Conservation (phyloP, 2,797 vertebrate genomes). For the Pseudomugil tenellus region DNA sequence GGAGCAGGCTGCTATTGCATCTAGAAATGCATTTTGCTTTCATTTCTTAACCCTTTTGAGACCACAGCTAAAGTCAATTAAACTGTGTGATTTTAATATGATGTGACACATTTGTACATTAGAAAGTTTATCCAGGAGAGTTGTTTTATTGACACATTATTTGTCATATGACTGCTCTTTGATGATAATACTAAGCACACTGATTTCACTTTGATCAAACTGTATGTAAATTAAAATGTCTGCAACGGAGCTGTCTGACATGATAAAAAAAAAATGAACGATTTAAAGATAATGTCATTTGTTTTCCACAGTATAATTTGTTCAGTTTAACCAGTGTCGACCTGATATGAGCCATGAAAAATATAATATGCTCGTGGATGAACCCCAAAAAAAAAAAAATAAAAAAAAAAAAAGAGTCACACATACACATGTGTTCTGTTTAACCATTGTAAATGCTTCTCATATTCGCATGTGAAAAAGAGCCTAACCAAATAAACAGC, state of each 20-base stretch:
- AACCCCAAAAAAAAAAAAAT: too few species aligned
- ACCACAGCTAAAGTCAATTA: constrained; percentile 56
- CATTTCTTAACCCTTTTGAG: constrained; percentile 51
- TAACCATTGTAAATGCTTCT: constrained; percentile 25
- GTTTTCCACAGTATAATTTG: constrained; percentile 43
- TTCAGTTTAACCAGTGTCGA: constrained; percentile 43
- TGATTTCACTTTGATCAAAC: constrained; percentile 35
- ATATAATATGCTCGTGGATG: constrained; percentile 21
- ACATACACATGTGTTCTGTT: constrained; percentile 45
- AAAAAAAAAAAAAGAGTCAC: constrained; percentile 18
- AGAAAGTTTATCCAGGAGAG: constrained; percentile 13
- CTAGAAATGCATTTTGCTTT: constrained; percentile 42
- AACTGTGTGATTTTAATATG: constrained; percentile 51
- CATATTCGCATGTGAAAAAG: constrained; percentile 51
- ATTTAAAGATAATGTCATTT: constrained; percentile 36
- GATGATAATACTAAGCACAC: constrained; percentile 37
- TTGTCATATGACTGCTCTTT: constrained; percentile 45
- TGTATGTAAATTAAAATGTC: constrained; percentile 25
- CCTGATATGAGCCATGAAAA: constrained; percentile 43
- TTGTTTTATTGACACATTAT: constrained; percentile 42
- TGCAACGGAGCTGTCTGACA: constrained; percentile 31
- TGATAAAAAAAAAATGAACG: constrained; percentile 41
- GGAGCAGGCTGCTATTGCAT: constrained; percentile 59
- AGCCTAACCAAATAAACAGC: constrained; percentile 63
- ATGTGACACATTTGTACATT: constrained; percentile 59